Conservation (phyloP, 1,140 invertebrate species). For the Rhagoletis pomonella region DNA sequence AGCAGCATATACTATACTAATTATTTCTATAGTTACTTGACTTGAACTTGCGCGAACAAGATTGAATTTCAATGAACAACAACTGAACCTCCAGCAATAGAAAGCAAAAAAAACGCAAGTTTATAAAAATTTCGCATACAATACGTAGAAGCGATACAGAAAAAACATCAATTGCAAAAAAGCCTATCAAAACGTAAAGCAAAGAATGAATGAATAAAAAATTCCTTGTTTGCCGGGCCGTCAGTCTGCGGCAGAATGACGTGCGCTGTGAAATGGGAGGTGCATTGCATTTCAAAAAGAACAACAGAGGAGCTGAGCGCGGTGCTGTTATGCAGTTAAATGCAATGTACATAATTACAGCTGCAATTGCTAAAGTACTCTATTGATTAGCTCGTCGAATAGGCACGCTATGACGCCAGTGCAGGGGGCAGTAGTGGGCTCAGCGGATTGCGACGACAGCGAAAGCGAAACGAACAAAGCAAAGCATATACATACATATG, state of each 20-base stretch:
- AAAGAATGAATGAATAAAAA: slow-evolving; percentile 49
- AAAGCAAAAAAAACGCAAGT: not conserved
- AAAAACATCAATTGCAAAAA: slow-evolving; percentile 26
- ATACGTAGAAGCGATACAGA: not conserved
- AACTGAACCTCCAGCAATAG: slow-evolving; percentile 13
- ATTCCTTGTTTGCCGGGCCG: slow-evolving; percentile 19
- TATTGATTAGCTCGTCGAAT: slow-evolving; percentile 20
- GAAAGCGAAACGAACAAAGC: slow-evolving; percentile 52
- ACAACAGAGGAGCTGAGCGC: not conserved
- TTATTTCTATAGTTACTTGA: not conserved
- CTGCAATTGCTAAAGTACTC: slow-evolving; percentile 27
- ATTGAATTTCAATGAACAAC: slow-evolving; percentile 21
- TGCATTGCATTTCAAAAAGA: not conserved
- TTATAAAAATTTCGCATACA: not conserved
- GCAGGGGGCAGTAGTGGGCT: not conserved
- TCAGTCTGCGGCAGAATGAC: not conserved
- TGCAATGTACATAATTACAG: slow-evolving; percentile 23
- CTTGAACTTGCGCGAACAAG: slow-evolving; percentile 13
- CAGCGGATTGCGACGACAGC: slow-evolving; percentile 13
- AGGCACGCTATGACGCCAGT: slow-evolving; percentile 22
- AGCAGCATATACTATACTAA: no score
- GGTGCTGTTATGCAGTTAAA: slow-evolving; percentile 26
- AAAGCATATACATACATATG: not conserved
- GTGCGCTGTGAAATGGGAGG: not conserved
- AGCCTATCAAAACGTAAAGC: slow-evolving; percentile 11